Evolutionary conservation across 2,113 vertebrate species (phyloP), one percentile per base, ranked within the genome.

Genomic region (Heterochromis multidens): DNA sequence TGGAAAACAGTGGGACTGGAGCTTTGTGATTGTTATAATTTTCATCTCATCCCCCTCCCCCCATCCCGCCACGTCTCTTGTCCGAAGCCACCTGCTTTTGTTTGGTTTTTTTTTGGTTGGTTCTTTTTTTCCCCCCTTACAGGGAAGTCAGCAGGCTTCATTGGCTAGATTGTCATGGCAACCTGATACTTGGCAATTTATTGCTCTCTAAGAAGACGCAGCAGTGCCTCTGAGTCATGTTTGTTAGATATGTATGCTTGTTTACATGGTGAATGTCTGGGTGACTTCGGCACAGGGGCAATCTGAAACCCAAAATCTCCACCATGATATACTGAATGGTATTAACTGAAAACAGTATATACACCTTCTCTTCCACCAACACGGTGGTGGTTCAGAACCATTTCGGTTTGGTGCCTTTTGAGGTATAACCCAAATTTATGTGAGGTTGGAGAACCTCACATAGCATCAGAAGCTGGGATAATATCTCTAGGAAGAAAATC

Each of bases 21-120:
- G 86, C 77, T 77, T 14, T 82, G 59, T 77, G 83, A 91, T 93
- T 89, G 87, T 83, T 87, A 79, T 90, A 83, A 91, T 93, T 88
- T 88, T 82, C 88, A 61, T 82, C 82, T 79, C 88, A 37, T 11
- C 62, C 35, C 14, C 43, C 12, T n/a, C 37, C 1, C 19, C 3
- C 29, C 14, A 29, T 63, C 31, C 19, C 13, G 17, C 14, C 58
- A 14, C 13, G 1, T 7, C 49, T 60, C 77, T 67, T 11, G 58
- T 82, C 40, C 17, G 1, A 40, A 7, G 46, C 85, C 89, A 87
- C 43, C 67, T 72, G 67, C 43, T 31, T 81, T 86, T 91, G 87
- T 81, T 23, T 17, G 70, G 63, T 57, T 4, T 46, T 49, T 88
- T 70, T 72, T 72, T 1, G 5, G 16, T 27, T 1, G 13, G 62